These are phyloP conservation scores for Falco peregrinus DNA, from an alignment of 2,797 vertebrate species.

Conservation along the genomic window DNA sequence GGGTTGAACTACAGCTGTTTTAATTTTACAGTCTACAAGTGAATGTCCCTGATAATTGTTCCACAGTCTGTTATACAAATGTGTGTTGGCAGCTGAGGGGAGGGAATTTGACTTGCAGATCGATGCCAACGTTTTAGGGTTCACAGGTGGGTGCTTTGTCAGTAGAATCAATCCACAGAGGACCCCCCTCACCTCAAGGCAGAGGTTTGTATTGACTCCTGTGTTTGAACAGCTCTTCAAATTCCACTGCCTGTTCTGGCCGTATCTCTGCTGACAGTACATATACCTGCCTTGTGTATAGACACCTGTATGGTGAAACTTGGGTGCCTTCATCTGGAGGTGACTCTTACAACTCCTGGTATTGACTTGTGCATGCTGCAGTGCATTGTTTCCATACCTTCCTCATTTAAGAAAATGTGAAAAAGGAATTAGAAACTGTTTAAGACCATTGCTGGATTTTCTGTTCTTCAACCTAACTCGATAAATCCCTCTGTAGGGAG, in stretches of 20 bases:
- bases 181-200: too few relatives aligned
- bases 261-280: neutral
- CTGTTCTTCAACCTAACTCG: conserved; percentile 8
- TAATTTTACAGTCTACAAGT: neutral
- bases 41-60: neutral
- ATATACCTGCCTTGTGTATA: neutral
- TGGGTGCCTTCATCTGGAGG: neutral
- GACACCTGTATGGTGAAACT: neutral
- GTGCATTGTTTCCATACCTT: neutral
- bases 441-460: neutral
- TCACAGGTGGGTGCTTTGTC: neutral
- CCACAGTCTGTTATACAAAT: neutral
- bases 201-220: neutral
- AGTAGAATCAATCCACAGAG: neutral
- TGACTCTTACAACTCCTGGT: neutral
- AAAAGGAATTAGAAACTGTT: neutral
- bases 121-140: accelerated
- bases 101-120: neutral
- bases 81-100: neutral
- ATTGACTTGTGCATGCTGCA: neutral
- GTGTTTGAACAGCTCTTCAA: neutral
- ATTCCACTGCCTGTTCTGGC: neutral
- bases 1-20: neutral
- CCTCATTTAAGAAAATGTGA: neutral
- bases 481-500: conserved; percentile 80